Conservation (phyloP, 1,140 invertebrate species). For the Grapholita molesta region DNA sequence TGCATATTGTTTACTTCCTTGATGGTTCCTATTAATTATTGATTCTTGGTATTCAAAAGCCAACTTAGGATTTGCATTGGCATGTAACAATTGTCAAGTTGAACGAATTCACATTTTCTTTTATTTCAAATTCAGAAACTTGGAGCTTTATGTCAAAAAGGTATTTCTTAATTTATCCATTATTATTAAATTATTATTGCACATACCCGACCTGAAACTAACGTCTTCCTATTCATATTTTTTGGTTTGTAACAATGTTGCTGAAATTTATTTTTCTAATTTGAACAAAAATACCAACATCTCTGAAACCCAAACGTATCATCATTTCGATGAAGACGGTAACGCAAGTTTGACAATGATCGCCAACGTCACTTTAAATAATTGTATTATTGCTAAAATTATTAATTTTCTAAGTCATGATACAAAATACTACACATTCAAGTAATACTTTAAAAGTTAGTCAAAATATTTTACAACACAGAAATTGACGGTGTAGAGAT, state of each 20-base stretch:
- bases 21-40: no score
- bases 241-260: no score
- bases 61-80: background rate
- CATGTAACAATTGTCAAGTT: background rate
- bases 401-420: slow-evolving; percentile 20
- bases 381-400: slow-evolving; percentile 12
- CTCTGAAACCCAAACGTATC: background rate
- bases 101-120: no score
- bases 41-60: background rate
- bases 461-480: slow-evolving; percentile 63
- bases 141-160: no score
- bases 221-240: background rate
- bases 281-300: background rate
- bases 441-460: slow-evolving; percentile 48
- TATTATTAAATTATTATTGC: background rate
- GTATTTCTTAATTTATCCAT: background rate
- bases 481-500: slow-evolving; percentile 75
- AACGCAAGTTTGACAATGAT: background rate
- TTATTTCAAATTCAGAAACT: no score
- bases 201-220: background rate
- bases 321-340: background rate
- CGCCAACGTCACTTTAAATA: background rate
- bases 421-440: slow-evolving; percentile 52
- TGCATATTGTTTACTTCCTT: no score
- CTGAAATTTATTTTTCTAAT: background rate